These are phyloP conservation scores for Ivindomyrus marchei DNA, from an alignment of 2,113 vertebrate species.

Conservation along the genomic window DNA sequence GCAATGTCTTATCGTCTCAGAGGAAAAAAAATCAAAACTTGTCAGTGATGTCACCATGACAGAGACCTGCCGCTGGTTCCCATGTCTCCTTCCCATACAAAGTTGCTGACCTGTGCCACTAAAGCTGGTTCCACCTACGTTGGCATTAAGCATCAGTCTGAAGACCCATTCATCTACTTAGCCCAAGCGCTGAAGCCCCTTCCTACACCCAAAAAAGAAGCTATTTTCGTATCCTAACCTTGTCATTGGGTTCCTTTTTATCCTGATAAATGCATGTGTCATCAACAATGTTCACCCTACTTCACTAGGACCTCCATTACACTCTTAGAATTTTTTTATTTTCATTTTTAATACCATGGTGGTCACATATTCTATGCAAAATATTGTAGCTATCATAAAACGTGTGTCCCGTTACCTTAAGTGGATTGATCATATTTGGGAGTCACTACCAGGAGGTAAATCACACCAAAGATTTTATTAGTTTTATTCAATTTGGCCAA, in stretches of 20 bases:
- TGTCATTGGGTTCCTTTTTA: background rate
- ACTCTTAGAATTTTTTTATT: background rate
- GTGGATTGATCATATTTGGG: background rate
- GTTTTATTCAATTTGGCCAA: background rate
- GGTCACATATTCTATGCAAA: background rate
- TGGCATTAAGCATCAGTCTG: background rate
- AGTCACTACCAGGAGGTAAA: background rate
- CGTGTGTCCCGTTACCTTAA: background rate
- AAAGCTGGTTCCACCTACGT: background rate
- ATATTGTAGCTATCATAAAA: background rate
- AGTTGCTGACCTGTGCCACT: background rate
- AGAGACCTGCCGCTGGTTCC: background rate
- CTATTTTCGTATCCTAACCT: background rate
- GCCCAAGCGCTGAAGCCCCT: background rate
- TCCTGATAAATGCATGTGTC: background rate
- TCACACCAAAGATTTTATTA: background rate
- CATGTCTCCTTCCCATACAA: background rate
- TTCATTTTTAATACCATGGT: background rate
- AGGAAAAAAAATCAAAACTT: background rate
- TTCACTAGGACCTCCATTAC: background rate
- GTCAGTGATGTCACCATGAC: background rate
- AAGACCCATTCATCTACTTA: background rate
- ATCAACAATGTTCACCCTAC: background rate
- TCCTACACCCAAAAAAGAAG: background rate
- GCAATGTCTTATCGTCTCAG: background rate